Percentiles rank a stretch among this genome's conserved stretches.
Evolutionary conservation across 1,140 invertebrate species (phyloP).

Genomic region (Brachionus paranguensis): DNA sequence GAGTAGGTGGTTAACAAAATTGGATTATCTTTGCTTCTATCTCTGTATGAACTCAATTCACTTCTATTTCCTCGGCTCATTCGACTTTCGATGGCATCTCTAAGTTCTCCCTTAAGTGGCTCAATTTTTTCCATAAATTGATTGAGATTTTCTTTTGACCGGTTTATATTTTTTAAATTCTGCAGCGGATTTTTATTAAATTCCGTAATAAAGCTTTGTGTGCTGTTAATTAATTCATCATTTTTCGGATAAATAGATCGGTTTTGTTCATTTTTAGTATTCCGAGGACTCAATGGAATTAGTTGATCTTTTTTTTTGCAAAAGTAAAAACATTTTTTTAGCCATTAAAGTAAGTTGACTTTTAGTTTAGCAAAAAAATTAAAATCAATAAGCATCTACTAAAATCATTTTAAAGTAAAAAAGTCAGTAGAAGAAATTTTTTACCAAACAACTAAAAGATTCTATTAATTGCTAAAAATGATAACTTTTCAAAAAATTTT

Average conservation of each 20-base stretch:
- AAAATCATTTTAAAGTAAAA: not conserved
- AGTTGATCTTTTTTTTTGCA: not conserved
- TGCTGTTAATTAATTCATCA: not conserved
- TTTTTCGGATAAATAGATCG: not conserved
- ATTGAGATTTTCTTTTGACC: not conserved
- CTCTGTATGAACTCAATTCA: not conserved
- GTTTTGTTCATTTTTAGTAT: not conserved
- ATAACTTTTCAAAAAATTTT: no score
- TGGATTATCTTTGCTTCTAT: not conserved
- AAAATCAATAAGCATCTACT: not conserved
- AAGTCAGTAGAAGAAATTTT: not conserved
- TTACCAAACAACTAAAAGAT: not conserved
- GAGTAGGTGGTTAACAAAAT: not conserved
- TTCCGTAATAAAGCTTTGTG: not conserved
- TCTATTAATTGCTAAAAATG: no score
- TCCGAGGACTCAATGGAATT: not conserved
- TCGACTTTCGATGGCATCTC: not conserved
- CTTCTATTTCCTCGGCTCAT: not conserved
- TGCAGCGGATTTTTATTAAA: not conserved
- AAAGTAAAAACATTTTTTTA: not conserved
- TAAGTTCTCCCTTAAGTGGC: not conserved
- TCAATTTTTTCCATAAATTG: conserved; percentile 3
- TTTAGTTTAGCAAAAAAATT: not conserved
- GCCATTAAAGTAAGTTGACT: not conserved
- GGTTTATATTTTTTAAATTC: not conserved